phyloP scores from a whole-genome alignment of 2,113 vertebrate species.

The Tachysurus fulvidraco region DNA sequence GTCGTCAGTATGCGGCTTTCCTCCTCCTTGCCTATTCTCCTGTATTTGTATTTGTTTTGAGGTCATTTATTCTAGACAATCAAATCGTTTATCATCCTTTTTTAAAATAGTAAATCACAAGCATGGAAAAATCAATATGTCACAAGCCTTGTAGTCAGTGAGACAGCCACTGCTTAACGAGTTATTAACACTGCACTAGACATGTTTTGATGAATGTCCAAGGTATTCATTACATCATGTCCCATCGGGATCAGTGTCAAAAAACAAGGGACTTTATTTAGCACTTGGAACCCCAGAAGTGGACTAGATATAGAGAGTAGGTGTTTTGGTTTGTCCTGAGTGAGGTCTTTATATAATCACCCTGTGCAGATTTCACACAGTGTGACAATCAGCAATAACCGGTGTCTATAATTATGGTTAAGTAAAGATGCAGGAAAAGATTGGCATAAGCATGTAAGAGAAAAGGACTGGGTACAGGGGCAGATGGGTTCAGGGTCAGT shows the following conservation, averaged over 20 bases:
- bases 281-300: not conserved
- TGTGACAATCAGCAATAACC: constrained; percentile 42
- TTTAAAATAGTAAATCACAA: not conserved
- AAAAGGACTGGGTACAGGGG: not conserved
- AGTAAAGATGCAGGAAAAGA: constrained; percentile 3
- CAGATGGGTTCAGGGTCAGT: constrained; percentile 24
- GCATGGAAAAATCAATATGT: constrained; percentile 6
- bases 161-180: not conserved
- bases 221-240: not conserved
- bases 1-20: not conserved
- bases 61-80: not conserved
- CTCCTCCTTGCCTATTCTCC: not conserved
- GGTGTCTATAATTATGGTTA: constrained; percentile 49
- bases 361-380: constrained; percentile 31
- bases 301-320: not conserved
- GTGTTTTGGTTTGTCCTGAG: not conserved
- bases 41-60: not conserved
- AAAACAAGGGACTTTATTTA: constrained; percentile 34
- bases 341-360: constrained; percentile 25
- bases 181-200: constrained; percentile 9
- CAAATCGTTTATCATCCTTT: not conserved
- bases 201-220: constrained; percentile 20
- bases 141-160: not conserved
- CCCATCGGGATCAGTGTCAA: not conserved
- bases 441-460: not conserved